Evolutionary conservation across 1,140 invertebrate species (phyloP), one percentile per base, ranked within the genome.

Genomic region (Paramacrobiotus metropolitanus): DNA sequence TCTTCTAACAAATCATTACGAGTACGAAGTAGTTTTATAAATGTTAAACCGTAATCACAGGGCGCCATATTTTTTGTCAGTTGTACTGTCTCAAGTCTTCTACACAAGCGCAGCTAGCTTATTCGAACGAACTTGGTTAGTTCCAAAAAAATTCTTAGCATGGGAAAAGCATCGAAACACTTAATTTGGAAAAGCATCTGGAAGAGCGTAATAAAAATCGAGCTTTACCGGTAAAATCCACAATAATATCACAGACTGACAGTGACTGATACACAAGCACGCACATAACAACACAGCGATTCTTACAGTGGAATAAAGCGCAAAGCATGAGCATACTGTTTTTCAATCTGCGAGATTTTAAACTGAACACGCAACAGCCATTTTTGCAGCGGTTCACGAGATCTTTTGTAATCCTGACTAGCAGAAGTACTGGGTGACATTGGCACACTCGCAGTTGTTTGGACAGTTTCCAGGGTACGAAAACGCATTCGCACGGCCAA

Each of bases 331-430:
- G 90, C 91, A 1, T 90, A 92, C 72, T 97, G 92, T 62, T 95
- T 74, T 76, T 97, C 92, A 63, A 94, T 88, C 76, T 96, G 91
- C 1, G 87, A 89, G 82, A 97, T 93, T 78, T 95, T 96, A 68
- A 96, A 94, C 71, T 96, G 87, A 60, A 96, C 77, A 63, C 89
- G 77, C 71, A 93, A 87, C 21, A 98, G 73, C 85, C 91, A 95
- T 64, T 83, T 81, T 1, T 90, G 72, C 15, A 92, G 76, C 30
- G 73, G 48, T 55, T 55, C 48, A 28, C 48, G 48, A 24, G 48
- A 55, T 4, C 24, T 15, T 4, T 28, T 15, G 48, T 55, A 55
- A 24, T 55, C 48, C 9, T 4, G 15, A 4, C 9, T 18, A 4
- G 24, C 24, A 4, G 4, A 18, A 9, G 24, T 55, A 55, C 48